These are phyloP conservation scores for Catotricha subobsoleta DNA, from an alignment of 2,888 invertebrate species.

Conservation along the genomic window DNA sequence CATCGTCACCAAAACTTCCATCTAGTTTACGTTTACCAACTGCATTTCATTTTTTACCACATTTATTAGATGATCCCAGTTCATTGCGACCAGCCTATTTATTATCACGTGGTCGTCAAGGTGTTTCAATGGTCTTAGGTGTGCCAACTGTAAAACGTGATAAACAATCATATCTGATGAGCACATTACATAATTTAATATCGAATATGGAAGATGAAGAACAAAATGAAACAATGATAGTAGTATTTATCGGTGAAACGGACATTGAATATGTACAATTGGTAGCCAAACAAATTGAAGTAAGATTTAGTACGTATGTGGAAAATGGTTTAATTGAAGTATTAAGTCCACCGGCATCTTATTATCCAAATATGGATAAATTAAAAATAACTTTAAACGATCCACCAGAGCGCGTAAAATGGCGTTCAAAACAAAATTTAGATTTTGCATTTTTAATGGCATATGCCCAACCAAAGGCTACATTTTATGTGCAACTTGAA, in stretches of 20 bases:
- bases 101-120: slow-evolving; percentile 51
- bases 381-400: slow-evolving; percentile 70
- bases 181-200: slow-evolving; percentile 69
- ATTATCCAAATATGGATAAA: slow-evolving; percentile 71
- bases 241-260: slow-evolving; percentile 77
- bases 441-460: slow-evolving; percentile 91
- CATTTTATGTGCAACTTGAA: slow-evolving; percentile 82
- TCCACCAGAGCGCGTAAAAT: slow-evolving; percentile 62
- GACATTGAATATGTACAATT: slow-evolving; percentile 57
- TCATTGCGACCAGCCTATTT: slow-evolving; percentile 63
- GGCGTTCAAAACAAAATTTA: slow-evolving; percentile 90
- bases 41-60: slow-evolving; percentile 71
- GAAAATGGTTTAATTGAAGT: slow-evolving; percentile 74
- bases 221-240: slow-evolving; percentile 60
- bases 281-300: slow-evolving; percentile 57
- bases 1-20: slow-evolving; percentile 31
- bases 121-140: slow-evolving; percentile 65
- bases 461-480: slow-evolving; percentile 71
- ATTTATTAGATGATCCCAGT: slow-evolving; percentile 58
- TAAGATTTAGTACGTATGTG: slow-evolving; percentile 54
- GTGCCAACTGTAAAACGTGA: slow-evolving; percentile 79
- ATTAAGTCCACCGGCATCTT: slow-evolving; percentile 64
- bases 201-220: slow-evolving; percentile 55
- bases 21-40: slow-evolving; percentile 51
- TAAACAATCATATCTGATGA: slow-evolving; percentile 69